Percentiles rank a stretch among this genome's conserved stretches.
phyloP scores from a whole-genome alignment of 2,888 invertebrate genomes.

The Blomia tropicalis region DNA sequence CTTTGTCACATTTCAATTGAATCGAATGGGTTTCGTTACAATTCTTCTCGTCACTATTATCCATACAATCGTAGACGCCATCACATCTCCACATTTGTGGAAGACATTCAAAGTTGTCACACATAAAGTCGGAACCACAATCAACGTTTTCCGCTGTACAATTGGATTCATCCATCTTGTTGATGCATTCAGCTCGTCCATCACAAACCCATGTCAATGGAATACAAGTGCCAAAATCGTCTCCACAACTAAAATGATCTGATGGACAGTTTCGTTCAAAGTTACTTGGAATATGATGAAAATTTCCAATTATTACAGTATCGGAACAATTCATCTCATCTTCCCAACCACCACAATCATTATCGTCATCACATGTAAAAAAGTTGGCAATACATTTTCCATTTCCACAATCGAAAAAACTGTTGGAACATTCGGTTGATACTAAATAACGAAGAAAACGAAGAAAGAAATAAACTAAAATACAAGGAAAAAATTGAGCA shows the following conservation, averaged over 20 bases:
- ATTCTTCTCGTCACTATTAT: constrained; percentile 21
- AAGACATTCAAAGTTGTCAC: constrained; percentile 19
- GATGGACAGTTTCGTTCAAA: constrained; percentile 13
- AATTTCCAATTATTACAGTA: background rate
- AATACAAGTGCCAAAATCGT: constrained; percentile 17
- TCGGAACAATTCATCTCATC: constrained; percentile 29
- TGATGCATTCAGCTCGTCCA: constrained; percentile 22
- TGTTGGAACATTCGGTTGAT: background rate
- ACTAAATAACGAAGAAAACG: constrained; percentile 8
- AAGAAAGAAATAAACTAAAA: background rate
- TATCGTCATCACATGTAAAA: constrained; percentile 29
- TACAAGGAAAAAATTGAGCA: background rate
- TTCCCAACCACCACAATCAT: constrained; percentile 30
- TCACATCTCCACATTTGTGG: constrained; percentile 24
- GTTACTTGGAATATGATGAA: background rate
- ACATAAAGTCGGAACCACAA: constrained; percentile 4
- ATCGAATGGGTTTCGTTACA: background rate
- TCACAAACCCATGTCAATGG: constrained; percentile 24
- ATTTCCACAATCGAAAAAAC: constrained; percentile 22
- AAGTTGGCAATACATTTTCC: constrained; percentile 27
- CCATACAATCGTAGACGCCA: constrained; percentile 23
- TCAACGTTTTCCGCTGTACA: constrained; percentile 12
- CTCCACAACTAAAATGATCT: constrained; percentile 17
- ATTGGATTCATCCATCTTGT: constrained; percentile 21
- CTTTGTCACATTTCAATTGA: constrained; percentile 2